phyloP scores from a whole-genome alignment of 2,888 invertebrate species.

The Cordilura impudica region DNA sequence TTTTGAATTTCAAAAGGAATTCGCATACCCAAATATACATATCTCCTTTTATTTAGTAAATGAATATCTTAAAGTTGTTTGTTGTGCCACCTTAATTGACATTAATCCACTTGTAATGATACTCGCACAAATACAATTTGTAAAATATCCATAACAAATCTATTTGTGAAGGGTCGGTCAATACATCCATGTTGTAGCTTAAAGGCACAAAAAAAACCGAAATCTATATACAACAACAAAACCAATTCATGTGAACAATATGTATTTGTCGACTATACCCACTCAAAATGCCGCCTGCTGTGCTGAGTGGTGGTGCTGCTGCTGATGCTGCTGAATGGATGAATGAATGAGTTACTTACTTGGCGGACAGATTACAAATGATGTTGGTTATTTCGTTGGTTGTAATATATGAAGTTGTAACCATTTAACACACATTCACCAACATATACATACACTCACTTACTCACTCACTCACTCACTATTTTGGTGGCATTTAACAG shows the following conservation, averaged over 20 bases:
- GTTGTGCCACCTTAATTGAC: constrained; percentile 7
- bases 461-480: constrained; percentile 2
- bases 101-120: constrained; percentile 41
- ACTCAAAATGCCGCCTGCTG: constrained; percentile 55
- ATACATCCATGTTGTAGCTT: constrained; percentile 37
- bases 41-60: not conserved
- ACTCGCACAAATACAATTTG: not conserved
- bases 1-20: too few relatives aligned
- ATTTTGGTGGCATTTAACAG: constrained; percentile 67
- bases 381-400: constrained; percentile 40
- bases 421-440: constrained; percentile 36
- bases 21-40: not conserved
- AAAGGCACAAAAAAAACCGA: constrained; percentile 17
- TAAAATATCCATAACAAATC: constrained; percentile 46
- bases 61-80: constrained; percentile 2
- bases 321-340: constrained; percentile 13
- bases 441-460: not conserved
- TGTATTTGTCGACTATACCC: constrained; percentile 38
- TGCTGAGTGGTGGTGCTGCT: constrained; percentile 34
- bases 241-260: constrained; percentile 36
- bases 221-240: constrained; percentile 32
- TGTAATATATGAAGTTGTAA: constrained; percentile 58
- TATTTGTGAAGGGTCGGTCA: constrained; percentile 60
- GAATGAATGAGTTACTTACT: constrained; percentile 40
- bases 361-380: constrained; percentile 60